Conservation (phyloP, 1,140 invertebrate genomes). For the Pentalonia nigronervosa region DNA sequence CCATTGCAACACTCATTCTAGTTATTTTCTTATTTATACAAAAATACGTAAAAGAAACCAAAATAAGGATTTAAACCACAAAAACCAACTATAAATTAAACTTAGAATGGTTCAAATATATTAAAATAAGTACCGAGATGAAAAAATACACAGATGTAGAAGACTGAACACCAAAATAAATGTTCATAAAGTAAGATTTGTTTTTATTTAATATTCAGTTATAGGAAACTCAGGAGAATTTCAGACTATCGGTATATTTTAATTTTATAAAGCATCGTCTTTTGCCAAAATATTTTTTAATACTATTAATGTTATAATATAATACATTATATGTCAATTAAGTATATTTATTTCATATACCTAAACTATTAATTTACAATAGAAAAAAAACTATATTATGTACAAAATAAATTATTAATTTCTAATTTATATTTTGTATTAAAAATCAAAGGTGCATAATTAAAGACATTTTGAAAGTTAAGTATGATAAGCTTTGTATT, state of each 20-base stretch:
- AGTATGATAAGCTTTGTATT: neutral
- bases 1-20: neutral
- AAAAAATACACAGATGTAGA: neutral
- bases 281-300: neutral
- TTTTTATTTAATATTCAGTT: neutral
- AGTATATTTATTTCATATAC: neutral
- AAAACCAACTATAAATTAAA: constrained; percentile 32
- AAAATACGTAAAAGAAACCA: neutral
- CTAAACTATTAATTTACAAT: neutral
- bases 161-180: neutral
- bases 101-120: constrained; percentile 33
- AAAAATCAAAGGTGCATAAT: neutral
- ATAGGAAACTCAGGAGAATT: neutral
- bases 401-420: neutral
- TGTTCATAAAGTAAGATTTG: neutral
- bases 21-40: neutral
- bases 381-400: neutral
- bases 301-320: too few relatives aligned
- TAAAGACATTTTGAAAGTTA: neutral
- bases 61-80: constrained; percentile 29
- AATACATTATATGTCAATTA: too few relatives aligned
- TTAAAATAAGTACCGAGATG: neutral
- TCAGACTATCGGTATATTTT: neutral
- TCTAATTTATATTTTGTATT: neutral
- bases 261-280: neutral